phyloP scores from a whole-genome alignment of 2,797 vertebrate species.

The Falco concolor region DNA sequence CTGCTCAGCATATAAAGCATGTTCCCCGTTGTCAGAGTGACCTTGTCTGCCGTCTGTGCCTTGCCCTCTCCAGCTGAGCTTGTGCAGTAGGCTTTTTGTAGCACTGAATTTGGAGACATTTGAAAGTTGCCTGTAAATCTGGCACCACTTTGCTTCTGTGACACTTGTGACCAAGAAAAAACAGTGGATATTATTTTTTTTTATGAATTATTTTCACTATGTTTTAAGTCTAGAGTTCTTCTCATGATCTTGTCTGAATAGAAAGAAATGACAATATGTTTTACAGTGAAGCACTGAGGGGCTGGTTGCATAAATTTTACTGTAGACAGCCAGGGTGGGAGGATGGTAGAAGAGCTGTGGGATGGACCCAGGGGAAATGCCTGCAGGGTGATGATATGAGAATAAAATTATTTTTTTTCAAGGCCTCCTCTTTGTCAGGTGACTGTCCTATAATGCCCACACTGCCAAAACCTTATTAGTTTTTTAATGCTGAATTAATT shows the following conservation, averaged over 20 bases:
- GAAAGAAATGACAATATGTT: background rate
- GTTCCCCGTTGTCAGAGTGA: constrained; percentile 50
- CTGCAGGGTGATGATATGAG: constrained; percentile 1
- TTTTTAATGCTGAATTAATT: constrained; percentile 4
- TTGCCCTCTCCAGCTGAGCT: constrained; percentile 61
- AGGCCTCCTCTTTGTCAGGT: constrained; percentile 14
- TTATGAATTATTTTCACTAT: constrained; percentile 7
- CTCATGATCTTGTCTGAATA: background rate
- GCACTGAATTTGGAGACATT: background rate
- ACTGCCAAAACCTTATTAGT: constrained; percentile 4
- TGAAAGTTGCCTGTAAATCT: constrained; percentile 17
- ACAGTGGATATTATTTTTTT: background rate
- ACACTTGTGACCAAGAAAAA: background rate
- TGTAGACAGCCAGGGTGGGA: constrained; percentile 36
- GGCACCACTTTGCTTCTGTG: background rate
- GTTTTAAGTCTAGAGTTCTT: background rate
- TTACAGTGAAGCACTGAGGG: background rate
- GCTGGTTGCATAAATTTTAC: constrained; percentile 9
- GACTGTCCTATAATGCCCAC: constrained; percentile 15
- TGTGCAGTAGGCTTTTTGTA: background rate
- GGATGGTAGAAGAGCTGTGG: constrained; percentile 39
- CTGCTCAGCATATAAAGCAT: constrained; percentile 61
- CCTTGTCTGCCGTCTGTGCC: constrained; percentile 64
- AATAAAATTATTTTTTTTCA: background rate
- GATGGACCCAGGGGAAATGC: constrained; percentile 32